Evolutionary conservation across 2,797 vertebrate genomes (phyloP).

Genomic region (Paratrypauchen microcephalus): DNA sequence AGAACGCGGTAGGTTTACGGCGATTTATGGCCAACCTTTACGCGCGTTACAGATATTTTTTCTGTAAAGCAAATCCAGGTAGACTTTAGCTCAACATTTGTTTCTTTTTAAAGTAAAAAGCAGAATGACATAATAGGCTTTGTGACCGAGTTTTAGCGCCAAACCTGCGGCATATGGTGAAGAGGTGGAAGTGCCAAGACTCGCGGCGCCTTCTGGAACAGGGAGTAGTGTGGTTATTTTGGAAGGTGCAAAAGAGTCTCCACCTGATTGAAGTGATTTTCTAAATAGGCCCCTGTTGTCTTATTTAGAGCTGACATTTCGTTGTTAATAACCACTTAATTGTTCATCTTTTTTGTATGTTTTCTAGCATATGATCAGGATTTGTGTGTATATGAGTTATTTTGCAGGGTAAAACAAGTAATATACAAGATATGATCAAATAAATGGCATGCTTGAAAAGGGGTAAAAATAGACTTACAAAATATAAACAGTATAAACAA

Average conservation of each 20-base stretch:
- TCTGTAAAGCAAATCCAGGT: not conserved
- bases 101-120: not conserved
- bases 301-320: constrained; percentile 2
- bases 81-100: not conserved
- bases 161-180: constrained; percentile 2
- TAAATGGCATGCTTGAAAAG: no score
- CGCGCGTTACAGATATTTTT: constrained; percentile 1
- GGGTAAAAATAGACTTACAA: no score
- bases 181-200: constrained; percentile 14
- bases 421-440: no score
- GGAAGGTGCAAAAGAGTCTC: constrained; percentile 2
- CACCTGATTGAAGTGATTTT: not conserved
- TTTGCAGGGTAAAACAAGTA: no score
- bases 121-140: not conserved
- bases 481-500: no score
- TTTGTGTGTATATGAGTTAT: no score
- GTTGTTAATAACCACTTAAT: not conserved
- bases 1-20: not conserved
- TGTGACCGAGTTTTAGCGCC: not conserved
- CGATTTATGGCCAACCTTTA: constrained; percentile 36
- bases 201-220: constrained; percentile 6
- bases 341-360: not conserved
- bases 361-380: no score
- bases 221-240: constrained; percentile 4
- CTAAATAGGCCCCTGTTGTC: constrained; percentile 10